phyloP scores from a whole-genome alignment of 2,797 vertebrate species.

The Octomys mimax region DNA sequence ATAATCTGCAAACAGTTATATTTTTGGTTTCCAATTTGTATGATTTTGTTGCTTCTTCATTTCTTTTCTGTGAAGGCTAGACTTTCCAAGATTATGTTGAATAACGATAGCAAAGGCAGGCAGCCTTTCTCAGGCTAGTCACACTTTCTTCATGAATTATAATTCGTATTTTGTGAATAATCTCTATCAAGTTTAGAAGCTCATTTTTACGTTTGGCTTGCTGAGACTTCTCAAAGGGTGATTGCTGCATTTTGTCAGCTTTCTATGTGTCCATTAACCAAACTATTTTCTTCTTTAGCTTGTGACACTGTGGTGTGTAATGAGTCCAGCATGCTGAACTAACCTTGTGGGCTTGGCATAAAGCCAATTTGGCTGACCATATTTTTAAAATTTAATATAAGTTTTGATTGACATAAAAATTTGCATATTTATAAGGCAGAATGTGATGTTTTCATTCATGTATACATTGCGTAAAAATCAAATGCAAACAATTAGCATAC shows the following conservation, averaged over 20 bases:
- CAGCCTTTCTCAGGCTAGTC: neutral
- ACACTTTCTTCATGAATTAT: neutral
- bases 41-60: neutral
- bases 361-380: neutral
- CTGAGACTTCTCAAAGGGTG: neutral
- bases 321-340: neutral
- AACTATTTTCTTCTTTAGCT: neutral
- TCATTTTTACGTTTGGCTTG: neutral
- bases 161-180: neutral
- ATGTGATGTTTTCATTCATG: neutral
- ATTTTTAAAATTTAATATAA: neutral
- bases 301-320: neutral
- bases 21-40: neutral
- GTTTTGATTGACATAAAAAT: neutral
- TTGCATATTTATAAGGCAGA: neutral
- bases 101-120: neutral
- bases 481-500: too few relatives aligned
- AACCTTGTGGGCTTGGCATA: neutral
- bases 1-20: neutral
- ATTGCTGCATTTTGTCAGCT: neutral
- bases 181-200: neutral
- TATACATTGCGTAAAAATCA: neutral
- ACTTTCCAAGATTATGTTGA: neutral
- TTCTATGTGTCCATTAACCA: neutral
- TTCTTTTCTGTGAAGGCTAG: neutral